These are phyloP conservation scores for Phalera bucephala DNA, from an alignment of 2,888 invertebrate genomes.

Conservation along the genomic window DNA sequence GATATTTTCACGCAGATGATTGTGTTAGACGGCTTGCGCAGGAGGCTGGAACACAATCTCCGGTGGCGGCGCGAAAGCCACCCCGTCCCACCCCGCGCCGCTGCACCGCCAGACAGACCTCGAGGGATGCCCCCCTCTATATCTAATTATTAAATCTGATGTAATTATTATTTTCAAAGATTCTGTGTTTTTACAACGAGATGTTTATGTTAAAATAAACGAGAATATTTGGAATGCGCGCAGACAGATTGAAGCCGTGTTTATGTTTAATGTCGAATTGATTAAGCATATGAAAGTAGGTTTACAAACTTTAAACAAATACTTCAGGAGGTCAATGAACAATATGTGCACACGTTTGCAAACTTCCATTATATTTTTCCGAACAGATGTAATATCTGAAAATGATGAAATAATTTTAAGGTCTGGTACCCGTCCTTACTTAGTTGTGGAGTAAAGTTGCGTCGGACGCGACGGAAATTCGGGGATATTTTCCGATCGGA, in stretches of 20 bases:
- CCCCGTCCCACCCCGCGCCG: conserved; percentile 24
- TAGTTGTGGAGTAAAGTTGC: conserved; percentile 22
- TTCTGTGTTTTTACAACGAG: conserved; percentile 13
- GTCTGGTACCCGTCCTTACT: background rate
- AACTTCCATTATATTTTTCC: background rate
- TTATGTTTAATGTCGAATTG: conserved; percentile 17
- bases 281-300: conserved; percentile 6
- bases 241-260: conserved; percentile 15
- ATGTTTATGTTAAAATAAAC: background rate
- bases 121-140: conserved; percentile 27
- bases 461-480: conserved; percentile 54
- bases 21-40: conserved; percentile 75
- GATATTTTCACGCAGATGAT: conserved; percentile 76
- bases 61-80: conserved; percentile 61
- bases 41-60: conserved; percentile 77
- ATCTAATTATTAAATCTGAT: conserved; percentile 43
- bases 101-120: conserved; percentile 40
- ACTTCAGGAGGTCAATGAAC: no score
- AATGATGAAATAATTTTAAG: background rate
- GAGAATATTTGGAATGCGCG: conserved; percentile 5
- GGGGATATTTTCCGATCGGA: conserved; percentile 66
- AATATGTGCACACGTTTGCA: background rate
- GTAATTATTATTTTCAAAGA: conserved; percentile 29
- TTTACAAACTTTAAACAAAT: background rate
- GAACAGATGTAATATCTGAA: background rate